phyloP scores from a whole-genome alignment of 1,140 invertebrate genomes.

The Coptotermes formosanus region DNA sequence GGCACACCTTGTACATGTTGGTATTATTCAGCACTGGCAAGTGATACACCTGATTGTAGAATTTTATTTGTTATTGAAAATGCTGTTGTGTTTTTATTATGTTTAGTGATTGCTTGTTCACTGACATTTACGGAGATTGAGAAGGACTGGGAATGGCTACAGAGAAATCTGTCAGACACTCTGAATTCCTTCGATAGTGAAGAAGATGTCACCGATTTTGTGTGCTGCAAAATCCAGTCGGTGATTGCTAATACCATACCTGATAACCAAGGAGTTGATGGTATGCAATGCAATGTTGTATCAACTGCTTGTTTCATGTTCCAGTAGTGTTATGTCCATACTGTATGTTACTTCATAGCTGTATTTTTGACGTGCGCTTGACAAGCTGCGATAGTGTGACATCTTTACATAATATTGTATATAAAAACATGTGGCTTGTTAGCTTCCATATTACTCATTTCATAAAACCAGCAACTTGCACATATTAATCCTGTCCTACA shows the following conservation, averaged over 20 bases:
- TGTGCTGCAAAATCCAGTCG: constrained; percentile 94
- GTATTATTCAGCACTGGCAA: no score
- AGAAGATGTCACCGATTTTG: constrained; percentile 93
- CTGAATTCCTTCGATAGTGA: constrained; percentile 89
- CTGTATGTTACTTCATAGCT: constrained; percentile 34
- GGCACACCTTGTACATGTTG: no score
- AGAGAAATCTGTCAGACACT: constrained; percentile 81
- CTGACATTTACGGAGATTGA: constrained; percentile 83
- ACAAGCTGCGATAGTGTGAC: neutral
- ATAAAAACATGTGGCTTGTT: no score
- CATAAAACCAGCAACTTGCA: no score
- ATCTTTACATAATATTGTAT: no score
- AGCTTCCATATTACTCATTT: no score
- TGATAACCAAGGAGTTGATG: constrained; percentile 36
- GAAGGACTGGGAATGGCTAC: constrained; percentile 93
- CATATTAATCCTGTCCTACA: no score
- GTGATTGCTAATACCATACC: constrained; percentile 66
- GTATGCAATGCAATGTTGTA: constrained; percentile 26
- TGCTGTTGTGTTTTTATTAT: neutral
- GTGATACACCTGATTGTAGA: no score
- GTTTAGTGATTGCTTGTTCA: constrained; percentile 79
- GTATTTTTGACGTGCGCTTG: no score
- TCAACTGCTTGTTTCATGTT: no score
- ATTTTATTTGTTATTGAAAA: no score
- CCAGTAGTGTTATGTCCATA: neutral